These are phyloP conservation scores for Aphis craccivora DNA, from an alignment of 1,140 invertebrate genomes.

Conservation along the genomic window DNA sequence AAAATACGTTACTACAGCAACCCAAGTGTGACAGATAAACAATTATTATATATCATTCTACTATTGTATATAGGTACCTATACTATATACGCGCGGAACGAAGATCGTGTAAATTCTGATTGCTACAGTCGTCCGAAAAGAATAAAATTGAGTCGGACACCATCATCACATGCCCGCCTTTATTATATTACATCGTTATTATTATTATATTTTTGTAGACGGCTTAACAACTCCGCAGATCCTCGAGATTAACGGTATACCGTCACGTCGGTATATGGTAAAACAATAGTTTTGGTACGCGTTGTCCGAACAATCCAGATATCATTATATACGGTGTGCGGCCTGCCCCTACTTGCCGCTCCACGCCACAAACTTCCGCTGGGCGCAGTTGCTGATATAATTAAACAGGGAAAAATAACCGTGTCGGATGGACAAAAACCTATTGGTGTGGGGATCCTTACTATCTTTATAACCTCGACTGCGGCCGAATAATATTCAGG, in stretches of 20 bases:
- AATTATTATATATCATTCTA: conserved; percentile 22
- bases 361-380: not conserved
- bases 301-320: not conserved
- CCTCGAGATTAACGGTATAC: conserved; percentile 46
- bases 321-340: not conserved
- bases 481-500: conserved; percentile 23
- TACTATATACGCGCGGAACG: not conserved
- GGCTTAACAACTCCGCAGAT: not conserved
- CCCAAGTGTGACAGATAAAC: not conserved
- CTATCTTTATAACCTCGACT: not conserved
- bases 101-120: not conserved
- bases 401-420: conserved; percentile 42
- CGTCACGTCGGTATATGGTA: not conserved
- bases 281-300: conserved; percentile 24
- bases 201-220: not conserved
- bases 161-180: not conserved
- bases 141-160: not conserved
- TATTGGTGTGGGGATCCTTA: not conserved
- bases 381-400: not conserved
- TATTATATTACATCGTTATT: not conserved
- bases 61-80: not conserved
- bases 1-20: not conserved
- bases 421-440: conserved; percentile 16
- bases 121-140: not conserved
- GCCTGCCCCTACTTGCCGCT: not conserved